Conservation (phyloP, 2,113 vertebrate genomes). For the Xiphophorus maculatus region DNA sequence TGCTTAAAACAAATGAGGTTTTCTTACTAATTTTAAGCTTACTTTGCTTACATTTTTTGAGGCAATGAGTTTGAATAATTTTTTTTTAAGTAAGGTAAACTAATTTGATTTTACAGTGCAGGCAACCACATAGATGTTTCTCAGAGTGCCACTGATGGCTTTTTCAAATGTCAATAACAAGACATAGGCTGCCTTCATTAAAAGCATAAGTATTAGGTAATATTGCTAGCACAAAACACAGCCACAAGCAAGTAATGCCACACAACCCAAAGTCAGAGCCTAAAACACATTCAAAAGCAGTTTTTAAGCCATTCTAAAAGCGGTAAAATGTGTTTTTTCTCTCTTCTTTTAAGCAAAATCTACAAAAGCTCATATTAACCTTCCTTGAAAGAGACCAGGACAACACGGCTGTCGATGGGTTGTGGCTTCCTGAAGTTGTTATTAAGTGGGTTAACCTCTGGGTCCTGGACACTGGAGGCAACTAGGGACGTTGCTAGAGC, state of each 20-base stretch:
- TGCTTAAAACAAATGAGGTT: no score
- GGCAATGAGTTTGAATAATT: no score
- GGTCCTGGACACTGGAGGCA: constrained; percentile 81
- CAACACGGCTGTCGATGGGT: constrained; percentile 81
- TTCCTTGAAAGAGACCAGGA: constrained; percentile 88
- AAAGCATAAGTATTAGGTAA: constrained; percentile 34
- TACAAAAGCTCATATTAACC: constrained; percentile 79
- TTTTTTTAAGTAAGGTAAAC: no score
- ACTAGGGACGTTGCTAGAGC: constrained; percentile 85
- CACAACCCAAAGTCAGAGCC: constrained; percentile 30
- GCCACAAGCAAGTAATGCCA: constrained; percentile 36
- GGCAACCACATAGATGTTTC: constrained; percentile 48
- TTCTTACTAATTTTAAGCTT: no score
- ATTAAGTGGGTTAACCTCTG: constrained; percentile 78
- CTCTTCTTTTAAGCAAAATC: constrained; percentile 23
- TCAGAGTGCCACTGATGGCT: constrained; percentile 31
- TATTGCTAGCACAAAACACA: constrained; percentile 26
- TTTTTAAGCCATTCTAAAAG: constrained; percentile 27
- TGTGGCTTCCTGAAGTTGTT: constrained; percentile 88
- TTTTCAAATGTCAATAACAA: constrained; percentile 27
- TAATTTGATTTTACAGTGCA: background rate
- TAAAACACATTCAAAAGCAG: constrained; percentile 20
- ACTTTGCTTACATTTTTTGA: no score
- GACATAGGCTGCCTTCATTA: background rate
- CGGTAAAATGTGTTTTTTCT: constrained; percentile 4